Base-by-base conservation (phyloP, 2,113 vertebrate species). In the Misgurnus mizolepis region DNA sequence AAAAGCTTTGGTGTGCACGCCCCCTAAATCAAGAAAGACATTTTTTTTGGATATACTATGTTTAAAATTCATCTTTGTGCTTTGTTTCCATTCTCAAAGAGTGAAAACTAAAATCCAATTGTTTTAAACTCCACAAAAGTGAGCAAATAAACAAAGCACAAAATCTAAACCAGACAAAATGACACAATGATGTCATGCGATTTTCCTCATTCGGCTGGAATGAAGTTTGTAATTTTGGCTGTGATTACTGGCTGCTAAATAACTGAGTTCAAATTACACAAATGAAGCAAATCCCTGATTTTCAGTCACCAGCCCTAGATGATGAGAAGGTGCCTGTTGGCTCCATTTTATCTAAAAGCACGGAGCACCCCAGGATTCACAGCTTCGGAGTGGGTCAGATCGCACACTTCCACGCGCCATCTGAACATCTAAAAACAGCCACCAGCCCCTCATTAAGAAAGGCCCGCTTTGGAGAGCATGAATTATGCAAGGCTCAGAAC, bases 401-500 rank as follows among this genome's bases (percentile, higher is more conserved):
- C 84, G 83, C 65, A 80, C 86, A 40, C 86, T 89, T 91, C 85
- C 83, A 84, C 83, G 82, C 85, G 84, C 82, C 49, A 80, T 69
- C 40, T 34, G 82, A 60, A 87, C 86, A 88, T 90, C 88, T 86
- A 86, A 90, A 93, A 90, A 88, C 85, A 91, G 90, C 89, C 89
- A 91, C 87, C 87, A 90, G 88, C 88, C 89, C 90, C 90, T 93
- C 92, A 93, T 93, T 93, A 93, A 89, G 83, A 88, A 87, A 81
- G 77, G 71, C 88, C 87, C 83, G 84, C 89, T 90, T 90, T 90
- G 88, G 82, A 86, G 88, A 89, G 75, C 89, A 94, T 93, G 90
- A 94, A 93, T 93, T 91, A 93, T 93, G 91, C 90, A 93, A 86
- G 78, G 18, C 88, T 92, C 85, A 85, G 88, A 93, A 92, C 89